These are phyloP conservation scores for Tychaedon coryphoeus DNA, from an alignment of 2,113 vertebrate genomes.

Conservation along the genomic window DNA sequence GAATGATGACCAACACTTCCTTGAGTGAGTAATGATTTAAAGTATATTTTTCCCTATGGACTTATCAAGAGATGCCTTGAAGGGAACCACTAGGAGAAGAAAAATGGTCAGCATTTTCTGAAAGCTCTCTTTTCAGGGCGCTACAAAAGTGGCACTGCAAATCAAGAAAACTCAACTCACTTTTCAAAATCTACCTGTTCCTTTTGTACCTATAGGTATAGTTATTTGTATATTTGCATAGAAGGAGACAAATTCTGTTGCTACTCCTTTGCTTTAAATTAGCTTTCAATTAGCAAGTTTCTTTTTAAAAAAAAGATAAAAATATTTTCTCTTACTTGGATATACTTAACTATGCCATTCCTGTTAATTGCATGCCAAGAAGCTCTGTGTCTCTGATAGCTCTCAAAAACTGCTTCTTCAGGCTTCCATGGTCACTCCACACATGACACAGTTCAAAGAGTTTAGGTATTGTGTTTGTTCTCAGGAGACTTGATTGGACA, in stretches of 20 bases:
- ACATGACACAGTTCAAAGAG: neutral
- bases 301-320: neutral
- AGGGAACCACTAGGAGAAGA: neutral
- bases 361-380: neutral
- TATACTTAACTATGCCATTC: neutral
- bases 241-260: neutral
- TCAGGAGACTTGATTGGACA: neutral
- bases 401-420: neutral
- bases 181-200: neutral
- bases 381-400: neutral
- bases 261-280: neutral
- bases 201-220: neutral
- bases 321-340: neutral
- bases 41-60: neutral
- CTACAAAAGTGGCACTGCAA: neutral
- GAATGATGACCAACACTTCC: neutral
- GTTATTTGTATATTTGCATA: neutral
- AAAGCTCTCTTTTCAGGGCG: neutral
- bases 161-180: neutral
- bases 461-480: neutral
- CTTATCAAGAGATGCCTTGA: neutral
- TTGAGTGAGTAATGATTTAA: neutral
- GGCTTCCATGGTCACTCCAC: neutral
- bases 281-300: neutral
- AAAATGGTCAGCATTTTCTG: neutral